Evolutionary conservation across 2,888 invertebrate genomes (phyloP).

Genomic region (Autographa gamma): DNA sequence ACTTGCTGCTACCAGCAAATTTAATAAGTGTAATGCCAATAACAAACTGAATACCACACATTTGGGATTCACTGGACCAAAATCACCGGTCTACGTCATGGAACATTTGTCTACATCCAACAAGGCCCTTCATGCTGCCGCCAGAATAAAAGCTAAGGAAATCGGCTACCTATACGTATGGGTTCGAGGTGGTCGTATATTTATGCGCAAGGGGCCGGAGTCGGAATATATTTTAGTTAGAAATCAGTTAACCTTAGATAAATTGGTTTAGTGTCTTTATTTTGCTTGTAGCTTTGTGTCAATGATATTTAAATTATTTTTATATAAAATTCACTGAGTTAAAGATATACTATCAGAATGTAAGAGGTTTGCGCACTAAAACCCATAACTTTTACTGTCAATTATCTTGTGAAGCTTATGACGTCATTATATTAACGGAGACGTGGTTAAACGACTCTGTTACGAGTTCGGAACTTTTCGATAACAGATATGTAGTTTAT

Average conservation of each 20-base stretch:
- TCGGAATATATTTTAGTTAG: background rate
- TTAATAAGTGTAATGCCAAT: background rate
- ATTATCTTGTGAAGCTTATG: too few relatives aligned
- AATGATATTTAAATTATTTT: background rate
- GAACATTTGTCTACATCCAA: constrained; percentile 5
- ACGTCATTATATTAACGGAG: too few relatives aligned
- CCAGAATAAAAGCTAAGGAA: constrained; percentile 9
- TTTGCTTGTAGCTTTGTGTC: background rate
- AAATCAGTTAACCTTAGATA: background rate
- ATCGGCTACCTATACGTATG: background rate
- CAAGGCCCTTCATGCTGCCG: constrained; percentile 6
- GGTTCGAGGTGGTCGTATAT: constrained; percentile 3
- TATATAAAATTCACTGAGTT: too few relatives aligned
- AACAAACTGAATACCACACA: constrained; percentile 10
- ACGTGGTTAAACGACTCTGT: too few relatives aligned
- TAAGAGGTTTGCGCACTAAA: too few relatives aligned
- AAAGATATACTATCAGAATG: too few relatives aligned
- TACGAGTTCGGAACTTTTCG: too few relatives aligned
- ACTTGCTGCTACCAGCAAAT: background rate
- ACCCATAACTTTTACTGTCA: too few relatives aligned
- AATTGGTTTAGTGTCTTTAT: background rate
- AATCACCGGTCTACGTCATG: background rate
- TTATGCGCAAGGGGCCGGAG: background rate
- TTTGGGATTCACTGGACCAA: constrained; percentile 3
- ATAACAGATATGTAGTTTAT: too few relatives aligned